Evolutionary conservation across 2,113 vertebrate species (phyloP).

Genomic region (Oreocharis arfaki): DNA sequence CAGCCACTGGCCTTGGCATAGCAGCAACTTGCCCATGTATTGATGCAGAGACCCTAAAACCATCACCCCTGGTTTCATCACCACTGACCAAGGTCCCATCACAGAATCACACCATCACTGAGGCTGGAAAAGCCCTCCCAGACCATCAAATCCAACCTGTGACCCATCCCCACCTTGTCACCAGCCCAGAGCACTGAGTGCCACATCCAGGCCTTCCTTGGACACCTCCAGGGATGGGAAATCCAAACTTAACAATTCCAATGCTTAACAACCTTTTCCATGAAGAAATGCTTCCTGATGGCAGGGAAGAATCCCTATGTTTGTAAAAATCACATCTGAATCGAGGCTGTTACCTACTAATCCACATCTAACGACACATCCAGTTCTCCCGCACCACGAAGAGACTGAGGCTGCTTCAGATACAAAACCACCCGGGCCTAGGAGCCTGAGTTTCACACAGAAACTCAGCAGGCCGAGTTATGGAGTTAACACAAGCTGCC

Average conservation of each 20-base stretch:
- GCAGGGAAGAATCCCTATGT: not conserved
- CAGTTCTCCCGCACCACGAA: not conserved
- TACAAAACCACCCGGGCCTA: fast-evolving
- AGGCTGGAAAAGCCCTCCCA: not conserved
- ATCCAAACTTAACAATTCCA: not conserved
- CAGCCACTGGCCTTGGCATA: not conserved
- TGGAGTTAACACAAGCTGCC: not conserved
- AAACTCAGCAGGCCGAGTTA: not conserved
- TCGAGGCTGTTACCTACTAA: not conserved
- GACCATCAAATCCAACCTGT: not conserved
- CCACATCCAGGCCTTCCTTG: fast-evolving
- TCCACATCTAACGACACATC: fast-evolving
- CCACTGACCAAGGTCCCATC: not conserved
- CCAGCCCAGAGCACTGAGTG: not conserved
- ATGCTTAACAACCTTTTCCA: not conserved
- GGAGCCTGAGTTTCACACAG: not conserved
- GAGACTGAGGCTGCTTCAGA: fast-evolving
- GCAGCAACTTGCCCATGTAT: fast-evolving
- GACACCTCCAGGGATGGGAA: not conserved
- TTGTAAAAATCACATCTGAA: not conserved
- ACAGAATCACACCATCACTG: not conserved
- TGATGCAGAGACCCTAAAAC: not conserved
- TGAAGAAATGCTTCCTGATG: not conserved
- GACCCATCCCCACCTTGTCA: fast-evolving
- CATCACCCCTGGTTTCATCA: not conserved